Evolutionary conservation across 2,888 invertebrate species (phyloP).

Genomic region (Hypsopygia costalis): DNA sequence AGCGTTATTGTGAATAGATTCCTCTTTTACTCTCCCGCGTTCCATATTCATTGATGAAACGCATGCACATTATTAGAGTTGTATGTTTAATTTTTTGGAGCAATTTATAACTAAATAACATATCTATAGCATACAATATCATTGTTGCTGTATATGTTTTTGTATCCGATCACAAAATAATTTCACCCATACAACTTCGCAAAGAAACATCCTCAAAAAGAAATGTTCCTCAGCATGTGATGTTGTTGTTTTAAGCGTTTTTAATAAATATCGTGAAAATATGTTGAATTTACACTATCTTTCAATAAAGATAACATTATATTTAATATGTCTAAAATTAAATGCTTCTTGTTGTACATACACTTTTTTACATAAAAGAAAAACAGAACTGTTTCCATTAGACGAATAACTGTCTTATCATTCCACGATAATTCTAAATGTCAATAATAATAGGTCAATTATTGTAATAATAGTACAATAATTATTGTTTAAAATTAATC

Average conservation of each 20-base stretch:
- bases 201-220: slow-evolving; percentile 32
- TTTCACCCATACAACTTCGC: slow-evolving; percentile 35
- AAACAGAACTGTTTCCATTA: slow-evolving; percentile 23
- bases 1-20: no score
- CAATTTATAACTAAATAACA: no score
- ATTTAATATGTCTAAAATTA: slow-evolving; percentile 78
- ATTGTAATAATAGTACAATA: slow-evolving; percentile 72
- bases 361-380: slow-evolving; percentile 34
- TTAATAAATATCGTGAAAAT: slow-evolving; percentile 64
- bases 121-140: no score
- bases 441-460: slow-evolving; percentile 66
- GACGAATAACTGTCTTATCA: slow-evolving; percentile 45
- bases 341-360: slow-evolving; percentile 79
- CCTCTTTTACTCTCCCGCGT: no score
- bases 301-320: slow-evolving; percentile 69
- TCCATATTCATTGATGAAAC: no score
- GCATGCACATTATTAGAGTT: no score
- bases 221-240: slow-evolving; percentile 56
- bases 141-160: no score
- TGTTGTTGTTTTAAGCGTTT: slow-evolving; percentile 54
- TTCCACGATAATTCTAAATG: slow-evolving; percentile 65
- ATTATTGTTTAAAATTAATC: slow-evolving; percentile 64
- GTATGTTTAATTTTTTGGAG: no score
- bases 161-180: slow-evolving; percentile 33
- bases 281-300: slow-evolving; percentile 47